A percentile compares a stretch with the other conserved stretches of the same genome.
These are phyloP conservation scores for Dasypogon diadema DNA, from an alignment of 2,888 invertebrate species.

Conservation along the genomic window DNA sequence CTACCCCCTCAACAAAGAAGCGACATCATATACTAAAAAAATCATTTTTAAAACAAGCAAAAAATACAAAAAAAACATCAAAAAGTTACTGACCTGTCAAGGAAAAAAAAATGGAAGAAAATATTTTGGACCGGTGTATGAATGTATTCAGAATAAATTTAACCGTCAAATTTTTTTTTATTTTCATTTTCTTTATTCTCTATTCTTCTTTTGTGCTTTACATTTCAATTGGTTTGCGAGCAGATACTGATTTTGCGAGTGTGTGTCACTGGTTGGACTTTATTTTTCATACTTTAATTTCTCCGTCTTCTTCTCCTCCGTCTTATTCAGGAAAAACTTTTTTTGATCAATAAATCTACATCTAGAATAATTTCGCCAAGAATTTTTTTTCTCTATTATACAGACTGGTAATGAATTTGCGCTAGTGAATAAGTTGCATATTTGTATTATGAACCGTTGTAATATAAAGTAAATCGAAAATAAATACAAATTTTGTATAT, in stretches of 20 bases:
- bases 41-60: constrained; percentile 7
- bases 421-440: neutral
- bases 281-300: no score
- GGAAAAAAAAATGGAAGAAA: neutral
- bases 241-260: no score
- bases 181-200: constrained; percentile 13
- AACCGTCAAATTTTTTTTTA: constrained; percentile 33
- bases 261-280: no score
- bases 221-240: no score
- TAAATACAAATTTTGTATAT: constrained; percentile 8
- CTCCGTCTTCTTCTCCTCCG: no score
- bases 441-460: constrained; percentile 12
- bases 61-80: constrained; percentile 20
- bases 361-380: neutral
- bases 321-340: no score
- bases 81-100: constrained; percentile 20
- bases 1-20: neutral
- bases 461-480: constrained; percentile 12
- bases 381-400: neutral
- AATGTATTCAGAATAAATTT: constrained; percentile 34
- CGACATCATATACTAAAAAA: neutral
- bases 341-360: no score
- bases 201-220: no score
- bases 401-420: neutral
- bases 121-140: constrained; percentile 28